phyloP scores from a whole-genome alignment of 2,888 invertebrate genomes.

The Acanthosepion lycidas region DNA sequence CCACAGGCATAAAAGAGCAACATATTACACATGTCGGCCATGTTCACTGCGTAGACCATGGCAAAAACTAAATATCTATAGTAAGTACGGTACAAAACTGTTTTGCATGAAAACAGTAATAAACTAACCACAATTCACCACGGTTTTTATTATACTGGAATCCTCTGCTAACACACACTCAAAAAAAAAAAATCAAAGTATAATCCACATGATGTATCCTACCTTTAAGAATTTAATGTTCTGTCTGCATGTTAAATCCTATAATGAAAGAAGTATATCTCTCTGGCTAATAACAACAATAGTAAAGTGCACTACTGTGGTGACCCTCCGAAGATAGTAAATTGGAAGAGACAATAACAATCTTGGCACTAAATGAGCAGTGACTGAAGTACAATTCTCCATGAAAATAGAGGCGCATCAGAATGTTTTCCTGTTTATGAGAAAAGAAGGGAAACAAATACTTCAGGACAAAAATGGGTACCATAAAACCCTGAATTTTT shows the following conservation, averaged over 20 bases:
- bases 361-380: not conserved
- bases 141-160: not conserved
- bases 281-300: not conserved
- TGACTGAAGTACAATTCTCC: not conserved
- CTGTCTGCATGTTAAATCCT: not conserved
- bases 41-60: not conserved
- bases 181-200: not conserved
- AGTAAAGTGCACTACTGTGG: not conserved
- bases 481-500: not conserved
- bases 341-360: not conserved
- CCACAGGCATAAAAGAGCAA: not conserved
- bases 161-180: not conserved
- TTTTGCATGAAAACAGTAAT: not conserved
- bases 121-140: not conserved
- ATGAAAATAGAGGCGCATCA: not conserved
- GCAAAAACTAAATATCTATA: not conserved
- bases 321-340: not conserved
- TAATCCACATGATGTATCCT: not conserved
- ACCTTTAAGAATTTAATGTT: not conserved
- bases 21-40: not conserved
- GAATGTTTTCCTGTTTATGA: not conserved
- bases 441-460: not conserved
- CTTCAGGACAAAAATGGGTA: not conserved
- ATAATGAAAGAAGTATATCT: not conserved
- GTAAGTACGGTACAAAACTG: constrained; percentile 77